Percentiles rank a stretch among this genome's conserved stretches.
Evolutionary conservation across 2,113 vertebrate species (phyloP).

Genomic region (Oryzias celebensis): DNA sequence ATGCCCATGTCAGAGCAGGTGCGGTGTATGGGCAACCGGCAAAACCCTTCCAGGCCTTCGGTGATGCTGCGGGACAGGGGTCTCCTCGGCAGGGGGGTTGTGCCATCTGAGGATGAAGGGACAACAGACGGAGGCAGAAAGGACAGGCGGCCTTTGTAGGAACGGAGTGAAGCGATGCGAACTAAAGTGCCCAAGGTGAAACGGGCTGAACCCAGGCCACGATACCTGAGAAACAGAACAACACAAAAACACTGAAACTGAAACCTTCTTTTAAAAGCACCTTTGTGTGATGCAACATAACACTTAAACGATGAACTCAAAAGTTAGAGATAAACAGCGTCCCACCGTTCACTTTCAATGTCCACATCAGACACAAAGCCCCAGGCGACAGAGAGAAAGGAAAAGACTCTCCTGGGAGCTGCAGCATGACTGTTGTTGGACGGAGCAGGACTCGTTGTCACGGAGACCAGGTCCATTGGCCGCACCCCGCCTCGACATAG

Average conservation of each 20-base stretch:
- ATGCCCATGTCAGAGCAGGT: constrained; percentile 87
- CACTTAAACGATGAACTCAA: no score
- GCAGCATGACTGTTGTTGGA: constrained; percentile 62
- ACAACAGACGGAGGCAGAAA: constrained; percentile 83
- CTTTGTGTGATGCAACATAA: no score
- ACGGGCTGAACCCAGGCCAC: constrained; percentile 85
- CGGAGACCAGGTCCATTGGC: constrained; percentile 88
- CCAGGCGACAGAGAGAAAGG: constrained; percentile 92
- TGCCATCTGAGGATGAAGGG: constrained; percentile 53
- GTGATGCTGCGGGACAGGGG: constrained; percentile 82
- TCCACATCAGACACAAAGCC: constrained; percentile 93
- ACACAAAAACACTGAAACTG: not conserved
- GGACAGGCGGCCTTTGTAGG: constrained; percentile 88
- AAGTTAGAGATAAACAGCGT: constrained; percentile 4
- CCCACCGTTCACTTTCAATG: constrained; percentile 87
- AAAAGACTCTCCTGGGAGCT: constrained; percentile 78
- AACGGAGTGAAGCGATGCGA: constrained; percentile 84
- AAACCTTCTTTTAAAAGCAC: not conserved
- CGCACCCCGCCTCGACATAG: constrained; percentile 83
- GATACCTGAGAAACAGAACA: constrained; percentile 65
- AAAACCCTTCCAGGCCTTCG: constrained; percentile 74
- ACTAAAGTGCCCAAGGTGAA: constrained; percentile 88
- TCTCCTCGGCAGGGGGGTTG: constrained; percentile 66
- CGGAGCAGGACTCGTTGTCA: constrained; percentile 81
- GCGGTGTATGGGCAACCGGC: constrained; percentile 83